Percentiles rank a stretch among this genome's conserved stretches.
Conservation (phyloP, 2,888 invertebrate species). For the Chymomyza caudatula region DNA sequence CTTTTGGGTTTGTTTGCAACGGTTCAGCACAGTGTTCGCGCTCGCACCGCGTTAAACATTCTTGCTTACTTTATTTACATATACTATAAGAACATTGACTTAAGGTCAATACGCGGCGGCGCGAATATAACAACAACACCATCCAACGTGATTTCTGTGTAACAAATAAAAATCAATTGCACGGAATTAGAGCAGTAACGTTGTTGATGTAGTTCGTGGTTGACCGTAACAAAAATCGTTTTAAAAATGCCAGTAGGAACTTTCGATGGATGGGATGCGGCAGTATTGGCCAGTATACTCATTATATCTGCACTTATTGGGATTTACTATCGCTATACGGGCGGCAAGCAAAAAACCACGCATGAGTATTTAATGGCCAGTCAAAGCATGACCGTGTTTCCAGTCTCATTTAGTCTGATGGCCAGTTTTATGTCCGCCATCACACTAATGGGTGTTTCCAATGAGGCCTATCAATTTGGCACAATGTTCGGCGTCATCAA, state of each 20-base stretch:
- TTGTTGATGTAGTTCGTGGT: neutral
- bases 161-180: constrained; percentile 53
- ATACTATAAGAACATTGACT: neutral
- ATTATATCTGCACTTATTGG: constrained; percentile 87
- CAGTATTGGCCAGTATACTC: constrained; percentile 85
- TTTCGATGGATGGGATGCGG: constrained; percentile 86
- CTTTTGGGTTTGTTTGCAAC: neutral
- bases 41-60: neutral
- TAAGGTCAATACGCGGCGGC: constrained; percentile 46
- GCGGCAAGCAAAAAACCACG: constrained; percentile 91
- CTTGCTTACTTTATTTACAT: neutral
- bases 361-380: constrained; percentile 93
- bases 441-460: constrained; percentile 91
- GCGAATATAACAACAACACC: constrained; percentile 7
- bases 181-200: neutral
- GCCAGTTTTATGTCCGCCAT: constrained; percentile 96
- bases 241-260: constrained; percentile 48
- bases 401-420: constrained; percentile 93
- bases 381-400: constrained; percentile 87
- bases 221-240: neutral
- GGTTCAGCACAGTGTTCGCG: neutral
- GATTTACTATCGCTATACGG: constrained; percentile 90
- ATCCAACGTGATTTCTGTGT: constrained; percentile 15
- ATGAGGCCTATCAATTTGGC: constrained; percentile 91
- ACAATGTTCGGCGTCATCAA: constrained; percentile 89